These are phyloP conservation scores for Nephrotoma guestfalica DNA, from an alignment of 2,888 invertebrate species.

Conservation along the genomic window DNA sequence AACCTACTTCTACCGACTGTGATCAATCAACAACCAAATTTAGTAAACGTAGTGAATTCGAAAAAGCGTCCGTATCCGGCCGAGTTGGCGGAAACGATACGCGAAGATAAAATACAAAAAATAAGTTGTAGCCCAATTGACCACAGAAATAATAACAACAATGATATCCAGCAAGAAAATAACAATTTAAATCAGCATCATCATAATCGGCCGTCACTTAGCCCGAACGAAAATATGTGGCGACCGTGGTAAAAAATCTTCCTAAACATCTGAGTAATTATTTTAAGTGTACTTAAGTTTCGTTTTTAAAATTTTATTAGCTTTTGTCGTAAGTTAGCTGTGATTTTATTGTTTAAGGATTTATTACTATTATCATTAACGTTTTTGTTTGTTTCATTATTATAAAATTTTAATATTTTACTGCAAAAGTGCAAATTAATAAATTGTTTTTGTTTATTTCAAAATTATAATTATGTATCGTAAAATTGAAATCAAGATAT, in stretches of 20 bases:
- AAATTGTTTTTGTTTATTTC: neutral
- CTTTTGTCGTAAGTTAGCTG: conserved; percentile 1
- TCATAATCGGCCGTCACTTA: conserved; percentile 16
- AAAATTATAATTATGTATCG: neutral
- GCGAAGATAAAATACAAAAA: conserved; percentile 11
- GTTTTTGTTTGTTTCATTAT: neutral
- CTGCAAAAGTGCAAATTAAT: neutral
- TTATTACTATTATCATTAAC: neutral
- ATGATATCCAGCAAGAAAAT: neutral
- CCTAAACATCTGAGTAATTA: neutral
- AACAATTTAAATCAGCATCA: neutral
- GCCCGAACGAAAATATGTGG: conserved; percentile 38
- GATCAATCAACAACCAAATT: conserved; percentile 8
- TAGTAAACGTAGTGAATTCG: conserved; percentile 1
- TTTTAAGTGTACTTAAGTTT: neutral
- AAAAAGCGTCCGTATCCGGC: conserved; percentile 18
- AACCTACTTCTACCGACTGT: conserved; percentile 9
- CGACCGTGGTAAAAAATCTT: conserved; percentile 35
- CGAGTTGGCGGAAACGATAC: conserved; percentile 14
- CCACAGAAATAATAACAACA: conserved; percentile 6
- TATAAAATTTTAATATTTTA: neutral
- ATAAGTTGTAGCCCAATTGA: conserved; percentile 17
- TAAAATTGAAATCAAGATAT: no score
- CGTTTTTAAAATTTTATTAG: neutral
- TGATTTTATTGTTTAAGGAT: neutral